These are phyloP conservation scores for Tinea pellionella DNA, from an alignment of 2,888 invertebrate species.

Conservation along the genomic window DNA sequence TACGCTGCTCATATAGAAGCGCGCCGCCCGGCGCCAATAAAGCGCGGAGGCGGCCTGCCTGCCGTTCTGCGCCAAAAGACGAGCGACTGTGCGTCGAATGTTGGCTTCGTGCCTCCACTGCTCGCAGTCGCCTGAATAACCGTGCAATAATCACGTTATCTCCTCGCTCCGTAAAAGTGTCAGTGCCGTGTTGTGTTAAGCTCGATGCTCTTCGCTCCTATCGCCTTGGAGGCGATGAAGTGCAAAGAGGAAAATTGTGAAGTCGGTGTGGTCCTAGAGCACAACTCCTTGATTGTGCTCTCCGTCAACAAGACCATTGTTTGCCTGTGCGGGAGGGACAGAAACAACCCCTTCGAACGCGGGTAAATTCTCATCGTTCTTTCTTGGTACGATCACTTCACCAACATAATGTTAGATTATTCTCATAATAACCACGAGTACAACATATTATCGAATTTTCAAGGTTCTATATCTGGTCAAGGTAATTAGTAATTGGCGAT, in stretches of 20 bases:
- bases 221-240: conserved; percentile 69
- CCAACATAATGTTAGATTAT: background rate
- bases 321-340: conserved; percentile 62
- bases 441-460: conserved; percentile 17
- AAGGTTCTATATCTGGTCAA: conserved; percentile 55
- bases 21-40: conserved; percentile 21
- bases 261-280: conserved; percentile 64
- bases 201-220: conserved; percentile 65
- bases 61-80: conserved; percentile 53
- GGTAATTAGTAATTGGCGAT: conserved; percentile 39
- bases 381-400: conserved; percentile 1
- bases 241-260: conserved; percentile 70
- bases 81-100: conserved; percentile 28
- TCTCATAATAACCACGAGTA: background rate
- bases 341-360: conserved; percentile 59
- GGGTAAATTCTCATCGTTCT: conserved; percentile 53
- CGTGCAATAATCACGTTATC: background rate
- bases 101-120: conserved; percentile 35
- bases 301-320: conserved; percentile 65
- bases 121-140: conserved; percentile 24
- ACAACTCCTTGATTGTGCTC: conserved; percentile 63
- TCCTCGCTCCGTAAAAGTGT: conserved; percentile 24
- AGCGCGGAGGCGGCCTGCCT: conserved; percentile 10
- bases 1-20: conserved; percentile 46
- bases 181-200: conserved; percentile 24